These are phyloP conservation scores for Cephalotes varians DNA, from an alignment of 2,888 invertebrate species.

Conservation along the genomic window DNA sequence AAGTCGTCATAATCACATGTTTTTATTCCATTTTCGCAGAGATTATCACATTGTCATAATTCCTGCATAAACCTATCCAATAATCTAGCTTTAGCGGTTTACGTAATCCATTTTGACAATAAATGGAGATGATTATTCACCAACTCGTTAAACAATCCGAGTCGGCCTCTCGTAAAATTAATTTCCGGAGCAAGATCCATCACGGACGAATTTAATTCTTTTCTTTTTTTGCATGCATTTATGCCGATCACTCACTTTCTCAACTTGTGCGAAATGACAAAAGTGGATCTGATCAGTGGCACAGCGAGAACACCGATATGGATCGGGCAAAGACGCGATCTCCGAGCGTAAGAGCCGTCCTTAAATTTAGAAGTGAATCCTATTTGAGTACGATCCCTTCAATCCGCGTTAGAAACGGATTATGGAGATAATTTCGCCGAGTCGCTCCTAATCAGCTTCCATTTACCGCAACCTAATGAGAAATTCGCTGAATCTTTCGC, in stretches of 20 bases:
- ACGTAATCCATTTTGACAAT: conserved; percentile 65
- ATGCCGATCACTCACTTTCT: conserved; percentile 55
- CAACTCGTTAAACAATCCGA: conserved; percentile 64
- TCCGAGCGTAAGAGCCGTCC: conserved; percentile 11
- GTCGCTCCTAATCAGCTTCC: conserved; percentile 75
- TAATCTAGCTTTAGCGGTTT: conserved; percentile 6
- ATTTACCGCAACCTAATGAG: conserved; percentile 54
- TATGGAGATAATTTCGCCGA: conserved; percentile 72
- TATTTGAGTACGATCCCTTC: conserved; percentile 70
- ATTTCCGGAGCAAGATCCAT: conserved; percentile 50
- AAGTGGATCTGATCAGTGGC: conserved; percentile 53
- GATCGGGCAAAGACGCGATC: conserved; percentile 52
- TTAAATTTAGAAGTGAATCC: conserved; percentile 51
- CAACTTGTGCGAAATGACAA: conserved; percentile 59
- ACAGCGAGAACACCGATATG: conserved; percentile 57
- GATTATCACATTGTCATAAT: conserved; percentile 38
- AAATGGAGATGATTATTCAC: conserved; percentile 54
- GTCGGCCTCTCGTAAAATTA: conserved; percentile 53
- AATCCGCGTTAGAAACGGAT: conserved; percentile 70
- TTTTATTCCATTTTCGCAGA: conserved; percentile 4
- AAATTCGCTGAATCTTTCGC: conserved; percentile 37
- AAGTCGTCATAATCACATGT: background rate
- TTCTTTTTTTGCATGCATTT: conserved; percentile 56
- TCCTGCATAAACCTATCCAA: conserved; percentile 31
- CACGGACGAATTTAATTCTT: conserved; percentile 57